Evolutionary conservation across 2,113 vertebrate genomes (phyloP).

Genomic region (Edolisoma coerulescens): DNA sequence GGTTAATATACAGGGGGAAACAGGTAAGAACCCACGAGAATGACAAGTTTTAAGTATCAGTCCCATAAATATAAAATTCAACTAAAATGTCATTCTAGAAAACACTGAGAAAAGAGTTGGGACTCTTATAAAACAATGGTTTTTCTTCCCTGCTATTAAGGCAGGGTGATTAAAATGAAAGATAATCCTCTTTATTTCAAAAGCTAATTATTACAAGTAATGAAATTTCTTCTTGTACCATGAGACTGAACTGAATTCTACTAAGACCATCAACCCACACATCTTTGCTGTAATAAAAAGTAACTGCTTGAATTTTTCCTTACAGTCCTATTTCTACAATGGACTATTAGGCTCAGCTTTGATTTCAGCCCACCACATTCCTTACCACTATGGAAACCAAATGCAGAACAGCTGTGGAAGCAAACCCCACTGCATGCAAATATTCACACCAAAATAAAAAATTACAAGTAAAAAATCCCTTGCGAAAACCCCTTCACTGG

Average conservation of each 20-base stretch:
- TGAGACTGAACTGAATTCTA: background rate
- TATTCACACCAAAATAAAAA: background rate
- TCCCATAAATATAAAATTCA: background rate
- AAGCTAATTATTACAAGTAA: constrained; percentile 4
- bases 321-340: background rate
- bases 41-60: background rate
- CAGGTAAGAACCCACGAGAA: background rate
- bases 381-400: background rate
- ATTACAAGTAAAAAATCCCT: background rate
- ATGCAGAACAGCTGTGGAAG: constrained; percentile 14
- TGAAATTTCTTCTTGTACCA: background rate
- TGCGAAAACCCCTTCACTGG: background rate
- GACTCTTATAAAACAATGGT: background rate
- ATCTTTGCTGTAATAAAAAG: background rate
- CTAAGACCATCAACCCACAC: background rate
- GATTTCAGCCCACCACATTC: background rate
- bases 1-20: background rate
- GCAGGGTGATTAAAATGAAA: constrained; percentile 24
- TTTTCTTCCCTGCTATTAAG: background rate
- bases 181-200: background rate
- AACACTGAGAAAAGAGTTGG: background rate
- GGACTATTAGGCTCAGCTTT: background rate
- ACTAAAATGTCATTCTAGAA: background rate
- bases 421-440: background rate
- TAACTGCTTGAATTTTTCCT: background rate